Percentiles rank a stretch among this genome's conserved stretches.
These are phyloP conservation scores for Lepidurus packardi DNA, from an alignment of 1,140 invertebrate species.

Conservation along the genomic window DNA sequence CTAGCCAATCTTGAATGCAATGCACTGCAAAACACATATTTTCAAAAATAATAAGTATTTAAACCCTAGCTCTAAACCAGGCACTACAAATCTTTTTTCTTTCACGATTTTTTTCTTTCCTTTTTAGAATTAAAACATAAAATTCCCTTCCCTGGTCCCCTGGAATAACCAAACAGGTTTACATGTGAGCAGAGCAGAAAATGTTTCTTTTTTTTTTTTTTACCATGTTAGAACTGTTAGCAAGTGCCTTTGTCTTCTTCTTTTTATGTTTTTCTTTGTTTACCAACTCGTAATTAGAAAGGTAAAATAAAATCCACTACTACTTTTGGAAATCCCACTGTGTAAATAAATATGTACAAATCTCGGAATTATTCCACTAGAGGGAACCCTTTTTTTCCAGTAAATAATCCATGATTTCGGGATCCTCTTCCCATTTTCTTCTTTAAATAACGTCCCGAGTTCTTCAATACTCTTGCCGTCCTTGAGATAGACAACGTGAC, in stretches of 20 bases:
- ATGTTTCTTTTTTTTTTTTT: background rate
- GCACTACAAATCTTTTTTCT: background rate
- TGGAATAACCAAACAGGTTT: slow-evolving; percentile 13
- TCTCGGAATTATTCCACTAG: background rate
- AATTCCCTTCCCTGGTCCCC: slow-evolving; percentile 8
- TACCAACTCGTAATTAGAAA: background rate
- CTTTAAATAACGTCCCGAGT: background rate
- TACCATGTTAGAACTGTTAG: background rate
- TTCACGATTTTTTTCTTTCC: background rate
- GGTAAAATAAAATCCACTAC: slow-evolving; percentile 22
- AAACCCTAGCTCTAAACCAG: background rate
- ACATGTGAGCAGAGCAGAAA: background rate
- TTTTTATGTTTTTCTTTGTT: background rate
- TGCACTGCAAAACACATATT: background rate
- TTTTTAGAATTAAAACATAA: background rate
- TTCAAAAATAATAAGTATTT: background rate
- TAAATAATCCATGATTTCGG: background rate
- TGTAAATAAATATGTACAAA: slow-evolving; percentile 25
- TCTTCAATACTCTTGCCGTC: background rate
- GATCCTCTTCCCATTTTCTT: background rate
- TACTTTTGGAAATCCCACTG: background rate
- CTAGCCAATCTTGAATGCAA: background rate
- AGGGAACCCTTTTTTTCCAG: background rate
- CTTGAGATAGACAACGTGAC: background rate
- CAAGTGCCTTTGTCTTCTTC: background rate